A percentile compares a stretch with the other conserved stretches of the same genome.
phyloP scores from a whole-genome alignment of 2,888 invertebrate genomes.

The Tillus elongatus region DNA sequence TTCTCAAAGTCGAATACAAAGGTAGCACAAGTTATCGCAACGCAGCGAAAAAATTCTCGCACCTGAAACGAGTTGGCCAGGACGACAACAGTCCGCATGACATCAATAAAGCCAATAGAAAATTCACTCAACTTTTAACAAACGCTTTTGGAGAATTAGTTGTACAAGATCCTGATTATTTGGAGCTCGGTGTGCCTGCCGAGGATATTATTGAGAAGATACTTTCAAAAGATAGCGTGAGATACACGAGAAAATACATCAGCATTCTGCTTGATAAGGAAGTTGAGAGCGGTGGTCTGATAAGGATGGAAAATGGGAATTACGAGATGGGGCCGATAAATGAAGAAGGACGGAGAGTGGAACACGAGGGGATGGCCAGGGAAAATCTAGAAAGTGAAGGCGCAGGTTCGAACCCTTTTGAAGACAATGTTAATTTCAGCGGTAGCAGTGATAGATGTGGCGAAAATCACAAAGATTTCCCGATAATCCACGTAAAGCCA shows the following conservation, averaged over 20 bases:
- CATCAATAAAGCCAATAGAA: constrained; percentile 29
- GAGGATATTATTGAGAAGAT: constrained; percentile 57
- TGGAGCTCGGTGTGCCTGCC: constrained; percentile 63
- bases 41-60: constrained; percentile 54
- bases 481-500: constrained; percentile 16
- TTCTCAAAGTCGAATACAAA: constrained; percentile 78
- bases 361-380: constrained; percentile 18
- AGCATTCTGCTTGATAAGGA: constrained; percentile 61
- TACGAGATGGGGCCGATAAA: constrained; percentile 55
- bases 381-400: constrained; percentile 5
- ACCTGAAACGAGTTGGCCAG: constrained; percentile 42
- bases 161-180: constrained; percentile 60
- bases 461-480: constrained; percentile 1
- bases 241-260: constrained; percentile 54
- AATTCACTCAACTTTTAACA: constrained; percentile 48
- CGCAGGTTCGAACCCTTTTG: constrained; percentile 10
- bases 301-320: constrained; percentile 59
- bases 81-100: constrained; percentile 15
- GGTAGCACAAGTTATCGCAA: constrained; percentile 78
- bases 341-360: constrained; percentile 23
- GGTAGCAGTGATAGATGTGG: neutral
- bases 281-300: constrained; percentile 57
- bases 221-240: constrained; percentile 52
- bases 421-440: constrained; percentile 1
- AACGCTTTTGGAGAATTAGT: constrained; percentile 63